phyloP scores from a whole-genome alignment of 2,888 invertebrate species.

The Polymixis lichenea region DNA sequence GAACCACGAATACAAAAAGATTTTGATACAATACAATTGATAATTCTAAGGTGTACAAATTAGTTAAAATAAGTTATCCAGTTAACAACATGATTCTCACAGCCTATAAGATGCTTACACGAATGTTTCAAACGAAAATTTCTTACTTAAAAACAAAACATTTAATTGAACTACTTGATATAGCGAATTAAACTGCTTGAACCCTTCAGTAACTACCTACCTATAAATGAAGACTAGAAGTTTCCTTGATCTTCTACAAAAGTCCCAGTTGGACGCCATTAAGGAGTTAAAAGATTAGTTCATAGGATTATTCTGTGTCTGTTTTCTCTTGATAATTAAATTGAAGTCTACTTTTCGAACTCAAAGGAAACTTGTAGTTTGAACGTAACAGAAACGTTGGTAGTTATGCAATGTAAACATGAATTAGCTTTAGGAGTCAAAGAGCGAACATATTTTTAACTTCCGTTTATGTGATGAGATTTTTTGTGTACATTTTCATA shows the following conservation, averaged over 20 bases:
- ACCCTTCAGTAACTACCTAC: constrained; percentile 34
- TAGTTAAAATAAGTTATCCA: constrained; percentile 8
- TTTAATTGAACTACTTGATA: constrained; percentile 45
- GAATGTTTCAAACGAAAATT: constrained; percentile 25
- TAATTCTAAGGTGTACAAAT: constrained; percentile 9
- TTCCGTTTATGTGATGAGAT: constrained; percentile 13
- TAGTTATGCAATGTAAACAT: constrained; percentile 12
- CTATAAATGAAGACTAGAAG: constrained; percentile 43
- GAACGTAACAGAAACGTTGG: constrained; percentile 15
- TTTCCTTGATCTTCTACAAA: constrained; percentile 63
- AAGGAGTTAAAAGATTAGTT: constrained; percentile 64
- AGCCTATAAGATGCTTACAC: constrained; percentile 39
- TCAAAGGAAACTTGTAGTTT: constrained; percentile 24
- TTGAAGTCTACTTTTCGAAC: constrained; percentile 29
- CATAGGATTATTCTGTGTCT: constrained; percentile 64
- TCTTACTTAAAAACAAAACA: constrained; percentile 10
- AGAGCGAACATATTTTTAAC: constrained; percentile 7
- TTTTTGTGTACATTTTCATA: constrained; percentile 4
- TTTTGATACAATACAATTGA: background rate
- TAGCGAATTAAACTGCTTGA: constrained; percentile 28
- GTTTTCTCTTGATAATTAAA: constrained; percentile 61
- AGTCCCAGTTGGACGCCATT: constrained; percentile 64
- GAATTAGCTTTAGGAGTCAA: constrained; percentile 16
- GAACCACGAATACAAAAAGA: background rate
- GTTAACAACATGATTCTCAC: constrained; percentile 15